Base-by-base conservation (phyloP, 2,888 invertebrate species). In the Lobophora halterata region DNA sequence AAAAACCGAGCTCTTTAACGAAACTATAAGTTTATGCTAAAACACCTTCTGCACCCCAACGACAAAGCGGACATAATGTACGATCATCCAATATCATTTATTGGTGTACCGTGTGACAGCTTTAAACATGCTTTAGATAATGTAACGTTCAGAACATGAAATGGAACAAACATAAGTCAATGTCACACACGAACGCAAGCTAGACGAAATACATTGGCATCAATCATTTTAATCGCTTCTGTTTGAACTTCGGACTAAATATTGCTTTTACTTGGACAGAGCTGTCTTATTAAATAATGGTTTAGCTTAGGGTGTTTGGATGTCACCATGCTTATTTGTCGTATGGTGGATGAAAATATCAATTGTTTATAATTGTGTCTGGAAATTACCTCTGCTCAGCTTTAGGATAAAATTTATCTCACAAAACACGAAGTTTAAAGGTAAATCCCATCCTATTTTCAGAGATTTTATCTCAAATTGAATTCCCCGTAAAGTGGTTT, bases 21-120 rank as follows among this genome's bases (percentile, higher is more conserved):
- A 51, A 52, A 51, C 48, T 63, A 67, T 67, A 46, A 64, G 65
- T 67, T 67, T 61, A 65, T 64, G 58, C 54, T 55, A 55, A 58
- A 51, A 49, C 51, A 52, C 52, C 14, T 20, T 11, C 32, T 61
- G 61, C 58, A 58, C 53, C 49, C 49, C 39, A 37, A 42, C 46
- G 32, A 35, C 29, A 31, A 30, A 23, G 19, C 30, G 14, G 9
- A 18, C 9, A 30, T 18, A 14, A 13, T 12, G 12, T 11, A 12
- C 27, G 13, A 5, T 29, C 3, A 17, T 29, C 12, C 16, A 12
- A 8, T 36, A 26, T 28, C 31, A 13, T 5, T n/a, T 3, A 8
- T 17, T 23, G n/a, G 20, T 20, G 17, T 19, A 19, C 23, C 19
- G 14, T 27, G 7, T 39, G 39, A 33, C 27, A n/a, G 17, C n/a